These are phyloP conservation scores for Babyrousa celebensis DNA, from an alignment of 2,797 vertebrate species.

Conservation along the genomic window DNA sequence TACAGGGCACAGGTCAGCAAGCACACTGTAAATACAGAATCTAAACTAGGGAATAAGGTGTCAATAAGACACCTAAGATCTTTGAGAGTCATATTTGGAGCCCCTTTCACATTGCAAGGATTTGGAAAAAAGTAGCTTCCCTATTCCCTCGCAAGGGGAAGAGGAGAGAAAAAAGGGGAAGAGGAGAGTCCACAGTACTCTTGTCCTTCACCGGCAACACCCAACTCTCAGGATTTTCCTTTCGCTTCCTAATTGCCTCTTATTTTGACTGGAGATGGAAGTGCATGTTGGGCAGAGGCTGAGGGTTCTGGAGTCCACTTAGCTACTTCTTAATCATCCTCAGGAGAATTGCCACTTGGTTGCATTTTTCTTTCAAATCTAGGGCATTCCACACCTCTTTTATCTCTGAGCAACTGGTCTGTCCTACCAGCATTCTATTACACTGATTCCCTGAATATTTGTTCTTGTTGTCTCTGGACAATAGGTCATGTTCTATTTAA, in stretches of 20 bases:
- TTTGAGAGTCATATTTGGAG: not conserved
- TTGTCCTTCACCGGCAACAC: not conserved
- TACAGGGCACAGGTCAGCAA: not conserved
- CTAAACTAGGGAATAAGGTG: not conserved
- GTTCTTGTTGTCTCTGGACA: not conserved
- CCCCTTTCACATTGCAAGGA: not conserved
- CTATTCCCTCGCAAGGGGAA: not conserved
- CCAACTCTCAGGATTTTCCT: not conserved
- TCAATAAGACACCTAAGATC: not conserved
- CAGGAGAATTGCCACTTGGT: not conserved
- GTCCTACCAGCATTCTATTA: not conserved
- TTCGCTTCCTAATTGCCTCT: not conserved
- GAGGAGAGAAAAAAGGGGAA: not conserved
- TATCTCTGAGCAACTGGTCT: not conserved
- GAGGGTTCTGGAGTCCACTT: not conserved
- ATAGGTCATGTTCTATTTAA: not conserved
- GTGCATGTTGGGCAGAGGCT: not conserved
- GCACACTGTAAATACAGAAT: not conserved
- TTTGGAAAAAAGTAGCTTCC: not conserved
- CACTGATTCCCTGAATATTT: not conserved
- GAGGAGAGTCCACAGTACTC: not conserved
- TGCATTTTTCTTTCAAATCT: slow-evolving; percentile 55
- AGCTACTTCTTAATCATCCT: not conserved
- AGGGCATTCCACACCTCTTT: not conserved
- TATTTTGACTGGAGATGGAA: not conserved